These are phyloP conservation scores for Apodemia hepburni DNA, from an alignment of 2,888 invertebrate genomes.

Conservation along the genomic window DNA sequence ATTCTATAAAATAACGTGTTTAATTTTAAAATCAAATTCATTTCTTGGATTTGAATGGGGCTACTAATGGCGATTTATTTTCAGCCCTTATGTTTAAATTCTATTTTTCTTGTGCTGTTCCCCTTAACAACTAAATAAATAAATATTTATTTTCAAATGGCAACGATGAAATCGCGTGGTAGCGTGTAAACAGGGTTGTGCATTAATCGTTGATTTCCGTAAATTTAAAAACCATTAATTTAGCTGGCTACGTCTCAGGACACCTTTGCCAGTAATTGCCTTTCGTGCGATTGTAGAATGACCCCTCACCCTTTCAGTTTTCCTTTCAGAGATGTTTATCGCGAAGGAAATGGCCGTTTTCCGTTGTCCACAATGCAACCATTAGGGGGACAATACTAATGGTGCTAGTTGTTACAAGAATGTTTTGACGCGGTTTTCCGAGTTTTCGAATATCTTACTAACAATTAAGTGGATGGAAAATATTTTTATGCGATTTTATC, in stretches of 20 bases:
- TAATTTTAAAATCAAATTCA: too few species aligned
- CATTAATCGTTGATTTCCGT: conserved; percentile 44
- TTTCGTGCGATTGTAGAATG: conserved; percentile 45
- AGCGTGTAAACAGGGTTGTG: conserved; percentile 22
- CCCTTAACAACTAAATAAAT: too few species aligned
- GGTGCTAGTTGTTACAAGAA: conserved; percentile 49
- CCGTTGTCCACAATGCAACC: conserved; percentile 73
- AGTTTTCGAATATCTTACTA: conserved; percentile 17
- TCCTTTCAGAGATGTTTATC: conserved; percentile 77
- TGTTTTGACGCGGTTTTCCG: conserved; percentile 27
- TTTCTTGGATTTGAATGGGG: too few species aligned
- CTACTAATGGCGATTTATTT: too few species aligned
- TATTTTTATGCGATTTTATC: conserved; percentile 17
- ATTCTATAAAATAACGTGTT: too few species aligned
- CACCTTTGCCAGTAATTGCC: conserved; percentile 59
- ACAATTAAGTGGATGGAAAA: conserved; percentile 14
- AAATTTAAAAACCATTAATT: conserved; percentile 51
- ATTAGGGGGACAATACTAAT: conserved; percentile 74
- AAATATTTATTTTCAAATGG: background rate
- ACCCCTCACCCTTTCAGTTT: conserved; percentile 68
- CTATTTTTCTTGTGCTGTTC: too few species aligned
- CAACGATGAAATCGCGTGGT: background rate
- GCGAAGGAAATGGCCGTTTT: conserved; percentile 77
- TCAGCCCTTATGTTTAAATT: too few species aligned
- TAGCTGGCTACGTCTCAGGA: conserved; percentile 35